phyloP scores from a whole-genome alignment of 2,888 invertebrate species.

The Ypsolopha sequella region DNA sequence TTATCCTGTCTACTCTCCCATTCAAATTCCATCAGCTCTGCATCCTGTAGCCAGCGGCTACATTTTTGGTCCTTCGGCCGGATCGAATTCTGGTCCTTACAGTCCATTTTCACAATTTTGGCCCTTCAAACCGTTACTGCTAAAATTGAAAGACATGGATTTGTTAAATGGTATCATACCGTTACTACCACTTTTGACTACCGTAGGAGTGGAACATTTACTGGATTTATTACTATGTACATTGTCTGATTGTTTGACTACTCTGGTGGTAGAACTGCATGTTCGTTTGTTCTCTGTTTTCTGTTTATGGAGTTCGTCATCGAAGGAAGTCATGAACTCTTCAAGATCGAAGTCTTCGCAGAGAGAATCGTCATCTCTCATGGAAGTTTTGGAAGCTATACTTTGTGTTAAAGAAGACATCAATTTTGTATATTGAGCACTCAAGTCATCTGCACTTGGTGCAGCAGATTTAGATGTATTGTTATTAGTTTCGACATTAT shows the following conservation, averaged over 20 bases:
- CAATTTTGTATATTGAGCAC: constrained; percentile 63
- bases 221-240: constrained; percentile 44
- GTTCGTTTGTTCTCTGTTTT: constrained; percentile 53
- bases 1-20: no score
- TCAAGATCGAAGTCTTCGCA: constrained; percentile 75
- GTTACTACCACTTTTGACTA: constrained; percentile 28
- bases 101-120: no score
- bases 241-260: constrained; percentile 48
- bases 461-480: constrained; percentile 24
- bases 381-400: constrained; percentile 54
- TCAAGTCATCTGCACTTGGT: constrained; percentile 50
- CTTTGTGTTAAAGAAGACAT: constrained; percentile 65
- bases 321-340: constrained; percentile 77
- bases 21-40: no score
- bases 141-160: constrained; percentile 69
- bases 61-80: no score
- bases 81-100: no score
- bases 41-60: no score
- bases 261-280: constrained; percentile 60
- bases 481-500: constrained; percentile 18
- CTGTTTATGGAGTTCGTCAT: constrained; percentile 69
- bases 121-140: no score
- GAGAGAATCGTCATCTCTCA: constrained; percentile 62
- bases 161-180: constrained; percentile 60
- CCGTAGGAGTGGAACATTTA: constrained; percentile 44